These are phyloP conservation scores for Dryobates pubescens DNA, from an alignment of 2,797 vertebrate genomes.

Conservation along the genomic window DNA sequence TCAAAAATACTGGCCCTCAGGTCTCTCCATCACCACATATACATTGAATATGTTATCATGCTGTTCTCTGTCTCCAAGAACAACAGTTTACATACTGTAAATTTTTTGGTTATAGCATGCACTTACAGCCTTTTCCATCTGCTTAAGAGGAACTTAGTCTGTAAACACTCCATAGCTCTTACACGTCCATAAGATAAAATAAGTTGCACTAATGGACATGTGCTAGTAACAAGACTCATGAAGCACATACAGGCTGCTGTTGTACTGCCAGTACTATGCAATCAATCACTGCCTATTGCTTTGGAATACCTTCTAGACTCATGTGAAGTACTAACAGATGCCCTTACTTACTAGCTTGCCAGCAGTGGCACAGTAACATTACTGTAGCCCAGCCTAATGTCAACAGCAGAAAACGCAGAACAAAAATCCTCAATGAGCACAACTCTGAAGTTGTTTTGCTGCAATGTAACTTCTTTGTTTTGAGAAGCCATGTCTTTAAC, in stretches of 20 bases:
- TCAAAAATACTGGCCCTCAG: neutral
- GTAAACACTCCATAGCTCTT: neutral
- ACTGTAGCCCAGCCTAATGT: neutral
- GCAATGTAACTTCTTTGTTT: neutral
- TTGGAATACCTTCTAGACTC: neutral
- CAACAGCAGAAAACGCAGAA: neutral
- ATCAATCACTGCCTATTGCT: neutral
- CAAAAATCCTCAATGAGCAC: neutral
- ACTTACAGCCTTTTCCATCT: neutral
- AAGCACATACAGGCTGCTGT: neutral
- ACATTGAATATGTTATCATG: neutral
- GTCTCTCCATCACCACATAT: neutral
- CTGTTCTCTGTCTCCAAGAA: neutral
- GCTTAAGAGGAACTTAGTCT: neutral
- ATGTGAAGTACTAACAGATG: neutral
- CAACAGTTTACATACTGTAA: neutral
- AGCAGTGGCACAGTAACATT: neutral
- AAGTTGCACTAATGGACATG: neutral
- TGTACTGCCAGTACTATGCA: neutral
- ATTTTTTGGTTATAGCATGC: neutral
- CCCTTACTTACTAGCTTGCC: neutral
- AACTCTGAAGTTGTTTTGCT: neutral
- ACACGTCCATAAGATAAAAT: neutral
- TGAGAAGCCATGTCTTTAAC: neutral
- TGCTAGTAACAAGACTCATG: neutral